Evolutionary conservation across 2,888 invertebrate species (phyloP).

Genomic region (Neria commutata): DNA sequence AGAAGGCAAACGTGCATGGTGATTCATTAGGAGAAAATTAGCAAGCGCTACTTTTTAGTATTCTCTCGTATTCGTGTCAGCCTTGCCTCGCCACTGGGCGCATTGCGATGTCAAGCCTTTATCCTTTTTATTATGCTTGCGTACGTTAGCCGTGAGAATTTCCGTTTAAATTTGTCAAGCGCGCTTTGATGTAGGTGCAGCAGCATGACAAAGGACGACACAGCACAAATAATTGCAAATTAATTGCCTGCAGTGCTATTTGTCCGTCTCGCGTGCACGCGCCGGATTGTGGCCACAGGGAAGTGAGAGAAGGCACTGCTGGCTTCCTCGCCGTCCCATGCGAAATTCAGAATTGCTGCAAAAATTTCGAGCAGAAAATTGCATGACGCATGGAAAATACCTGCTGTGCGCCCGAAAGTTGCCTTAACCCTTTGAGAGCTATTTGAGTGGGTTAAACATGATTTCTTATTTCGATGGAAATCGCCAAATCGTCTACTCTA

Average conservation of each 20-base stretch:
- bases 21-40: slow-evolving; percentile 10
- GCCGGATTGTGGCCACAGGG: slow-evolving; percentile 6
- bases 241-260: slow-evolving; percentile 37
- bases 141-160: too few relatives aligned
- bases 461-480: too few relatives aligned
- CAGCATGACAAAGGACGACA: slow-evolving; percentile 3
- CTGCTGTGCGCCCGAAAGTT: too few relatives aligned
- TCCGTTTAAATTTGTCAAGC: slow-evolving; percentile 12
- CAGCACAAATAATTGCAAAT: slow-evolving; percentile 46
- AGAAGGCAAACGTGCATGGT: slow-evolving; percentile 7
- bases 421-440: too few relatives aligned
- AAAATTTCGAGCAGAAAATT: slow-evolving; percentile 37
- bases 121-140: too few relatives aligned
- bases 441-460: too few relatives aligned
- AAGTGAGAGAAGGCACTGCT: slow-evolving; percentile 6
- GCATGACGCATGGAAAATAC: slow-evolving; percentile 33
- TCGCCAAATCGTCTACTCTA: too few relatives aligned
- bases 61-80: slow-evolving; percentile 4
- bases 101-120: too few relatives aligned
- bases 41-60: neutral
- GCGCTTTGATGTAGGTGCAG: neutral
- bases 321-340: neutral
- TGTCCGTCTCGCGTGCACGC: slow-evolving; percentile 8
- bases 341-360: slow-evolving; percentile 47
- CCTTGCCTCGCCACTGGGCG: too few relatives aligned